These are phyloP conservation scores for Cyprinodon tularosa DNA, from an alignment of 2,113 vertebrate genomes.

Conservation along the genomic window DNA sequence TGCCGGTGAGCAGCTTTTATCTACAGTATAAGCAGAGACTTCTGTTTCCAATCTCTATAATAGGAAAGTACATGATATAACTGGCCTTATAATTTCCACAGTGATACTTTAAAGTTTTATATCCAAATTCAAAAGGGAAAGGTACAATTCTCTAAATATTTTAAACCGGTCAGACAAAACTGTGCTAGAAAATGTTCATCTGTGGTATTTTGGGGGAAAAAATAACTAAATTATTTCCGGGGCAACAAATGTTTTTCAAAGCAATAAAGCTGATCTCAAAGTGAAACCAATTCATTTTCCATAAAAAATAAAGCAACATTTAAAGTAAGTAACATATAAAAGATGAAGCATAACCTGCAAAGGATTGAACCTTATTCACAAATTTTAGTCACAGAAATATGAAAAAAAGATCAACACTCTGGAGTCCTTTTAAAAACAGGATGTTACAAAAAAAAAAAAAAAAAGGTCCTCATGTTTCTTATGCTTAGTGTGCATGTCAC, in stretches of 20 bases:
- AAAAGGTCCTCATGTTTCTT: conserved; percentile 14
- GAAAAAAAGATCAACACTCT: background rate
- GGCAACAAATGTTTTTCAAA: conserved; percentile 1
- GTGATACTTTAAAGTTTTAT: background rate
- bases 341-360: conserved; percentile 23
- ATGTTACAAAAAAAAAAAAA: background rate
- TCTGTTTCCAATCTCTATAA: background rate
- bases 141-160: background rate
- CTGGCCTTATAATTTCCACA: background rate
- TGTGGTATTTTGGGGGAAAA: background rate
- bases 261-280: conserved; percentile 4
- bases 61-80: background rate
- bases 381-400: conserved; percentile 16
- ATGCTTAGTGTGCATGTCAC: conserved; percentile 39
- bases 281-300: conserved; percentile 24
- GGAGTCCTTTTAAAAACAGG: conserved; percentile 6
- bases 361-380: conserved; percentile 22
- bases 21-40: background rate
- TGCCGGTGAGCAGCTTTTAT: background rate
- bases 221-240: background rate
- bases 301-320: conserved; percentile 15
- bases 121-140: background rate
- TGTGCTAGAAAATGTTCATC: background rate
- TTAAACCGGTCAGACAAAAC: background rate
- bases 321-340: conserved; percentile 20